Evolutionary conservation across 2,888 invertebrate genomes (phyloP).

Genomic region (Monopis laevigella): DNA sequence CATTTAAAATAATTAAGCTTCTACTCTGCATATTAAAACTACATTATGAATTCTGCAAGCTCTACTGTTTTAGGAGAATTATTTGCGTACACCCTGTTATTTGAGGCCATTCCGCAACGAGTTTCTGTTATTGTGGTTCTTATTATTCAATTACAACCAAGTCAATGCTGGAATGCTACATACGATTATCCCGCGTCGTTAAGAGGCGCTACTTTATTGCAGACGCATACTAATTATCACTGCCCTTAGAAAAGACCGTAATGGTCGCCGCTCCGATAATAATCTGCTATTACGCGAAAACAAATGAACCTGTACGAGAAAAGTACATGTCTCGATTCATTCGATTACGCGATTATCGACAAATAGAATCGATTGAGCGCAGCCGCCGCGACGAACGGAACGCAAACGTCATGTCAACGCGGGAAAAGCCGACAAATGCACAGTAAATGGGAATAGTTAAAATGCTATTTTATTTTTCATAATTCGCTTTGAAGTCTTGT

Average conservation of each 20-base stretch:
- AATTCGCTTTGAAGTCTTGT: too few relatives aligned
- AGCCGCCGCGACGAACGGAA: background rate
- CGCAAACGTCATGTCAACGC: slow-evolving; percentile 1
- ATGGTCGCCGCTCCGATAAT: background rate
- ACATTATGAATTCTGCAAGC: too few relatives aligned
- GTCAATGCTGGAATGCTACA: background rate
- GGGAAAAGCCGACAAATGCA: background rate
- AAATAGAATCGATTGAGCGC: slow-evolving; percentile 4
- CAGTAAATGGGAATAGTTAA: background rate
- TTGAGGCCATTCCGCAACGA: background rate
- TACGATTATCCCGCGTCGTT: too few relatives aligned
- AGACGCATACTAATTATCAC: too few relatives aligned
- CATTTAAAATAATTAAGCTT: too few relatives aligned
- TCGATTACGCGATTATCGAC: slow-evolving; percentile 10
- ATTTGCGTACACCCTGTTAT: background rate
- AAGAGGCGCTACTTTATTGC: too few relatives aligned
- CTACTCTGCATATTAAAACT: too few relatives aligned
- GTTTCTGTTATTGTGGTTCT: background rate
- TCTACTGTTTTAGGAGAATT: too few relatives aligned
- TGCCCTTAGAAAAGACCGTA: too few relatives aligned
- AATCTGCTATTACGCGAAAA: slow-evolving; percentile 2
- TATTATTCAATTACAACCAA: background rate
- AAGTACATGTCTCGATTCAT: slow-evolving; percentile 4
- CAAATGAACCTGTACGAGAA: slow-evolving; percentile 3
- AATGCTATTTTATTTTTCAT: too few relatives aligned